Percentiles rank a stretch among this genome's conserved stretches.
These are phyloP conservation scores for Syritta pipiens DNA, from an alignment of 2,888 invertebrate genomes.

Conservation along the genomic window DNA sequence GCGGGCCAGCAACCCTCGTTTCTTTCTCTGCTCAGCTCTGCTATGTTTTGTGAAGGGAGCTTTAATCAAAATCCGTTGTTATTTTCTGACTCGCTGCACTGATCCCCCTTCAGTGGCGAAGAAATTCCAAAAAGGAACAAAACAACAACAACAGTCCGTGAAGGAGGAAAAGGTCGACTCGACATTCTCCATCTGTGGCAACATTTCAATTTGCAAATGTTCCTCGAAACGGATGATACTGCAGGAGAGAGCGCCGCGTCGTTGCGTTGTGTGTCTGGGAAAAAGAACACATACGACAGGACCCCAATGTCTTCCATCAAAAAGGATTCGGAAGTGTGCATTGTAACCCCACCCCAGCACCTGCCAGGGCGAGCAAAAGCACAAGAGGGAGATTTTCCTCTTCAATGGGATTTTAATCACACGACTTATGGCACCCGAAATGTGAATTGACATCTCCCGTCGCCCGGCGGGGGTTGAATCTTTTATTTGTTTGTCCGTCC, in stretches of 20 bases:
- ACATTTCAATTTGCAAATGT: slow-evolving; percentile 69
- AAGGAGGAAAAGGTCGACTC: slow-evolving; percentile 45
- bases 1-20: neutral
- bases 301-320: slow-evolving; percentile 59
- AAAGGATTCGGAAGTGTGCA: slow-evolving; percentile 65
- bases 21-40: too few species aligned
- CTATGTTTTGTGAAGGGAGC: slow-evolving; percentile 77
- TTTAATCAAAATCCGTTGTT: slow-evolving; percentile 81
- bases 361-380: slow-evolving; percentile 47
- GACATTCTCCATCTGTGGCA: slow-evolving; percentile 69
- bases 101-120: slow-evolving; percentile 76
- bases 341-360: slow-evolving; percentile 63
- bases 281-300: slow-evolving; percentile 26
- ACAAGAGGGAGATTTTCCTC: slow-evolving; percentile 66
- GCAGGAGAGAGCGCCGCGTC: slow-evolving; percentile 47
- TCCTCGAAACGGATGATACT: slow-evolving; percentile 70
- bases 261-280: slow-evolving; percentile 41
- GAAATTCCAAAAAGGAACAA: slow-evolving; percentile 7
- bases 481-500: slow-evolving; percentile 57
- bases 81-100: slow-evolving; percentile 83
- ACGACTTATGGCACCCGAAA: slow-evolving; percentile 79
- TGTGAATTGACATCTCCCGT: slow-evolving; percentile 76
- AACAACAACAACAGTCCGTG: slow-evolving; percentile 1
- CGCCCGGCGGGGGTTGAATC: slow-evolving; percentile 33
- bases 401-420: slow-evolving; percentile 79